Evolutionary conservation across 1,140 invertebrate species (phyloP).

Genomic region (Lepidotrigona ventralis): DNA sequence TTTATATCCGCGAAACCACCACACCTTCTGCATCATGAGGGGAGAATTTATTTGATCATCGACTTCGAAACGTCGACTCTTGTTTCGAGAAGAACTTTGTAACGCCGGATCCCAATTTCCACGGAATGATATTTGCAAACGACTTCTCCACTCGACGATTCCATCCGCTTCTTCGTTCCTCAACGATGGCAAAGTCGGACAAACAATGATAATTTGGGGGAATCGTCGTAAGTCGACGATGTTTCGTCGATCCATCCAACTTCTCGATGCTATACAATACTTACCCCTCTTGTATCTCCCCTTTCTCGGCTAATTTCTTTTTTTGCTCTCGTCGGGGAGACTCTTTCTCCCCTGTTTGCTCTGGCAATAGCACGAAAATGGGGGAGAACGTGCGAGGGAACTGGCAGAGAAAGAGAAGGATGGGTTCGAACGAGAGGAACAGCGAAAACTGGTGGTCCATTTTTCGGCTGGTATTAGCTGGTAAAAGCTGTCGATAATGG

Average conservation of each 20-base stretch:
- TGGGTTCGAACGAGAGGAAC: too few relatives aligned
- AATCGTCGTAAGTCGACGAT: not conserved
- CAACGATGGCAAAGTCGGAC: not conserved
- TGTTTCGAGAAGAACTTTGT: too few relatives aligned
- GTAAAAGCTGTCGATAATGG: slow-evolving; percentile 38
- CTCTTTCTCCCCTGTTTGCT: slow-evolving; percentile 1
- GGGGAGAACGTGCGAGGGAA: not conserved
- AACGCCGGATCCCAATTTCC: too few relatives aligned
- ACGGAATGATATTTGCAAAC: not conserved
- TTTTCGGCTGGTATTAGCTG: slow-evolving; percentile 3
- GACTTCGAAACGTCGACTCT: not conserved
- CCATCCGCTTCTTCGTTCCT: too few relatives aligned
- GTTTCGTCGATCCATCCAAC: not conserved
- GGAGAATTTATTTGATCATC: not conserved
- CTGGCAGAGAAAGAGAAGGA: not conserved
- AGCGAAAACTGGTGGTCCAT: not conserved
- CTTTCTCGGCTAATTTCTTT: not conserved
- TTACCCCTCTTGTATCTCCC: too few relatives aligned
- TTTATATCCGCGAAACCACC: not conserved
- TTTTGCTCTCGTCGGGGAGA: too few relatives aligned
- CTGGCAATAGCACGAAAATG: not conserved
- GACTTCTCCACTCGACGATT: not conserved
- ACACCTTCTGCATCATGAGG: not conserved
- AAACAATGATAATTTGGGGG: slow-evolving; percentile 3
- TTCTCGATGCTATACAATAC: not conserved